Evolutionary conservation across 1,140 invertebrate species (phyloP), one percentile per base, ranked within the genome.

Genomic region (Pogonus chalceus): DNA sequence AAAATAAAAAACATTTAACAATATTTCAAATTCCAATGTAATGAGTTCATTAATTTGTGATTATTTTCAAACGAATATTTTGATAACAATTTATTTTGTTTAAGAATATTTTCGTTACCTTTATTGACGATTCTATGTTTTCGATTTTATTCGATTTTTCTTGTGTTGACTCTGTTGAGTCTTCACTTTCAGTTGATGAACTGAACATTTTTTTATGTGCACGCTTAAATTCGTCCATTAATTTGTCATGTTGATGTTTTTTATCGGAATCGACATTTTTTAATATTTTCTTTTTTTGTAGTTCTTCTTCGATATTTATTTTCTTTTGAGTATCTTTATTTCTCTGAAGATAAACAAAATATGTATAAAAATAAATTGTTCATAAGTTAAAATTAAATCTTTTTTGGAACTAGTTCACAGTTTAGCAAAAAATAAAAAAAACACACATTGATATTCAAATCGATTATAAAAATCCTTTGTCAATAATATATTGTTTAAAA

Each of bases 161-260:
- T 56, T 46, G 23, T 49, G 14, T 35, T 57, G 26, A n/a, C 49
- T 4, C 14, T 14, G 4, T 31, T 4, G 26, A 31, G 7, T 7
- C 26, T 31, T 4, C 7, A 31, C 26, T 31, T 43, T 9, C 56
- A 31, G 70, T 70, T 50, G 65, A 61, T 57, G 71, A 71, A 52
- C 82, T 79, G 70, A 90, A 90, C 88, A 90, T 90, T 73, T 84
- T 86, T 57, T 81, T 78, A 69, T 90, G 88, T 1, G 86, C 87
- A 63, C 83, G 81, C 65, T 87, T 89, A 65, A 92, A 90, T 72
- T 92, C 89, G 70, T 90, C 83, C 85, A 92, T 91, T 47, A 92
- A 68, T 62, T 87, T 80, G 55, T 78, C 77, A 58, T 85, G 82
- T 58, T 82, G 81, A 65, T 76, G 71, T 55, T 79, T 77, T 62